Conservation (phyloP, 2,888 invertebrate genomes). For the Dendrolimus houi region DNA sequence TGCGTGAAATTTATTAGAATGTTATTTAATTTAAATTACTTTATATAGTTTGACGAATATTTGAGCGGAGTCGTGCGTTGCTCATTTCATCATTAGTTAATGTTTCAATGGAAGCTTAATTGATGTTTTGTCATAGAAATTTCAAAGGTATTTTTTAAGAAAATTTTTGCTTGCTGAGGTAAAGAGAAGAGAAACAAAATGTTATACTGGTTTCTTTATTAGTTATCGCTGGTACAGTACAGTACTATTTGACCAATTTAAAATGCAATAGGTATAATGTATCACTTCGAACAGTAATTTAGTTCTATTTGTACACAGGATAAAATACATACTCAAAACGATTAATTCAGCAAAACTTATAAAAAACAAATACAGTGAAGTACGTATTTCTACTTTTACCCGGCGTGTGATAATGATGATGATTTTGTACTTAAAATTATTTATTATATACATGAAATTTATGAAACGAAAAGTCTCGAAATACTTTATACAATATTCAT, state of each 20-base stretch:
- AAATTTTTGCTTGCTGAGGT: too few species aligned
- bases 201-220: conserved; percentile 62
- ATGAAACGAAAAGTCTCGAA: too few species aligned
- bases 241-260: conserved; percentile 58
- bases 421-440: conserved; percentile 1
- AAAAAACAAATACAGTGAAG: conserved; percentile 18
- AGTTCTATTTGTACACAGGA: conserved; percentile 64
- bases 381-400: conserved; percentile 44
- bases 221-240: conserved; percentile 65
- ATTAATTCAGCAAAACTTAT: conserved; percentile 14
- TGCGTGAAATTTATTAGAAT: too few species aligned
- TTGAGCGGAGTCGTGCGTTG: too few species aligned
- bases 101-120: too few species aligned
- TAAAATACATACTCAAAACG: conserved; percentile 31
- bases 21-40: too few species aligned
- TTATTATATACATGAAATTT: too few species aligned
- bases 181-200: conserved; percentile 11
- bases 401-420: conserved; percentile 35
- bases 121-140: too few species aligned
- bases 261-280: conserved; percentile 61
- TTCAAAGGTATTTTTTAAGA: too few species aligned
- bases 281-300: conserved; percentile 52
- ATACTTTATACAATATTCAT: too few species aligned
- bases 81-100: too few species aligned
- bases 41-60: too few species aligned